Conservation (phyloP, 30 jellyfish, hydroid and myxozoan genomes). For the Pelagia noctiluca region DNA sequence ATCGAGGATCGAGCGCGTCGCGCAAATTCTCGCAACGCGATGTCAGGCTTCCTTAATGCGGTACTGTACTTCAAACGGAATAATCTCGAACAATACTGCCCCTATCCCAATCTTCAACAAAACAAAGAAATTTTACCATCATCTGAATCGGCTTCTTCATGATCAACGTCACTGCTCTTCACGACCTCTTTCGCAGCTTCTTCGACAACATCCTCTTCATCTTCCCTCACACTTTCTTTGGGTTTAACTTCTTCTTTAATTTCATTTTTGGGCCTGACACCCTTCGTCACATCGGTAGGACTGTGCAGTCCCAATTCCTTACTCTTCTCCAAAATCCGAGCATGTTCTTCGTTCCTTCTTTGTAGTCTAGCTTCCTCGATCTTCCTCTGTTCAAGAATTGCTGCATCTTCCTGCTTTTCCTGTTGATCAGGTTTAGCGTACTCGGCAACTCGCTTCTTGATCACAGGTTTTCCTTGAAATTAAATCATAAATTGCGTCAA, state of each 20-base stretch:
- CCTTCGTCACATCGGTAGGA: neutral
- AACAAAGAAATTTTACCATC: constrained; percentile 23
- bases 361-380: constrained; percentile 27
- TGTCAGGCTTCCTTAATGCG: no score
- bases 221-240: constrained; percentile 11
- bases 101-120: no score
- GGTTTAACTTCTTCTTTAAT: constrained; percentile 4
- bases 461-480: no score
- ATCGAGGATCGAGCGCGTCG: no score
- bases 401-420: no score
- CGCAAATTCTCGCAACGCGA: no score
- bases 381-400: no score
- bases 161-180: neutral
- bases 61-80: no score
- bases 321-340: constrained; percentile 30
- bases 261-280: neutral
- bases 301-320: neutral
- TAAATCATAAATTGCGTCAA: no score
- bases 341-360: constrained; percentile 54
- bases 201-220: constrained; percentile 5
- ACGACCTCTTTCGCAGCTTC: neutral
- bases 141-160: constrained; percentile 1
- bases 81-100: no score
- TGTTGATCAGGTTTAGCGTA: no score
- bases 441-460: no score